These are phyloP conservation scores for Parascotia fuliginaria DNA, from an alignment of 2,888 invertebrate genomes.

Conservation along the genomic window DNA sequence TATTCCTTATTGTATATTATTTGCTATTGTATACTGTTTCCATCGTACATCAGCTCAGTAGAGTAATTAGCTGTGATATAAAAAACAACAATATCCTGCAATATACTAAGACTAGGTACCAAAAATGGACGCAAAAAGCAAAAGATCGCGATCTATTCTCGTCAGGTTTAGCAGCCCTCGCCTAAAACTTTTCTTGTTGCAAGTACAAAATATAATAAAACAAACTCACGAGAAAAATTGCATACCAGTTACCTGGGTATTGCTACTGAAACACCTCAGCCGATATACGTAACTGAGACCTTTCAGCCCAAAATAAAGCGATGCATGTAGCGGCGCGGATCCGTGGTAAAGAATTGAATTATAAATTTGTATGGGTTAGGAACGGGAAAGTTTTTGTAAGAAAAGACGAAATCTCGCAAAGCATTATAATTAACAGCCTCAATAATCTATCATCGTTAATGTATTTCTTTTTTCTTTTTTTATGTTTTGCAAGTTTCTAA, in stretches of 20 bases:
- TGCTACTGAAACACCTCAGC: neutral
- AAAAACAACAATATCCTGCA: neutral
- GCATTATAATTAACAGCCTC: neutral
- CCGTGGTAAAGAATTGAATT: neutral
- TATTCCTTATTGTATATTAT: no score
- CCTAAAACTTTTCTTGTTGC: neutral
- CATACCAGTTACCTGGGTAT: neutral
- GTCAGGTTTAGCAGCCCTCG: neutral
- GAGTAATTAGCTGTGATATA: neutral
- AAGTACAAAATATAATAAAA: neutral
- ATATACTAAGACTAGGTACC: neutral
- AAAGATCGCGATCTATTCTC: neutral
- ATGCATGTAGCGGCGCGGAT: neutral
- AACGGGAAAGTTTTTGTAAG: conserved; percentile 3
- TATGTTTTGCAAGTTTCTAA: neutral
- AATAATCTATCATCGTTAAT: neutral
- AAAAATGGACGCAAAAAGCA: neutral
- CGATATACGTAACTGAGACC: neutral
- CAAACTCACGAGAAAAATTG: neutral
- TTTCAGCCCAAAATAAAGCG: neutral
- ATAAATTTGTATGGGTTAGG: neutral
- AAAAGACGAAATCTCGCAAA: neutral
- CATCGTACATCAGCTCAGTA: neutral
- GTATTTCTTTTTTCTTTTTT: neutral
- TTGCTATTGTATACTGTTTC: neutral